Base-by-base conservation (phyloP, 2,113 vertebrate genomes). In the Anoplopoma fimbria region DNA sequence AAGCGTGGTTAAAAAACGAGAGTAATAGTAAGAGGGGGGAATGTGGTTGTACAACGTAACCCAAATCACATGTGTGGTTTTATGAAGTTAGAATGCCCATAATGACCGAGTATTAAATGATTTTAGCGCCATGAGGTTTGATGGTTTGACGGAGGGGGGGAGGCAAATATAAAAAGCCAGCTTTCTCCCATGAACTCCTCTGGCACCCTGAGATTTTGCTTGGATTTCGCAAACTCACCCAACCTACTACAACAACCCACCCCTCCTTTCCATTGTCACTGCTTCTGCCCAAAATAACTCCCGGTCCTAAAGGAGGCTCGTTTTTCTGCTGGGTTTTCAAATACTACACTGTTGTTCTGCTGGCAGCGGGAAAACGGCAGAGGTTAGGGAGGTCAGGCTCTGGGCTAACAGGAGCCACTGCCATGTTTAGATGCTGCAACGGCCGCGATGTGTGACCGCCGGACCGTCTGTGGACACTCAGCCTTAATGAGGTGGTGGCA, bases 1-100 rank as follows among this genome's bases (percentile, higher is more conserved):
- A 51, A 82, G 77, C 15, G 23, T 68, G 42, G 61, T 81, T n/a
- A n/a, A 75, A 81, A 86, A 88, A 47, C 0, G 6, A 63, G 86
- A 78, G 42, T 69, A 55, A 87, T 87, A 86, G 82, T 74, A 61
- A 70, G 55, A 58, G 29, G 58, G 77, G 77, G 75, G 33, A 76
- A 58, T 85, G 89, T 70, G 87, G 88, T 87, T 33, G 64, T 61
- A 84, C 83, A 90, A 91, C 86, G 90, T 86, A 90, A 93, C 91
- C 81, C 25, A 90, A 92, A 91, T 93, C 89, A 89, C 87, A 87
- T 87, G 90, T 94, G 93, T 90, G 93, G 93, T 94, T 94, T 83
- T 79, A 86, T 89, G 84, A 88, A 93, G 85, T 88, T 82, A 86
- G 75, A 92, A 84, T 88, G 76, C 75, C 92, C 84, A 87, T 93